Conservation (phyloP, 1,140 invertebrate species). For the Drusus annulatus region DNA sequence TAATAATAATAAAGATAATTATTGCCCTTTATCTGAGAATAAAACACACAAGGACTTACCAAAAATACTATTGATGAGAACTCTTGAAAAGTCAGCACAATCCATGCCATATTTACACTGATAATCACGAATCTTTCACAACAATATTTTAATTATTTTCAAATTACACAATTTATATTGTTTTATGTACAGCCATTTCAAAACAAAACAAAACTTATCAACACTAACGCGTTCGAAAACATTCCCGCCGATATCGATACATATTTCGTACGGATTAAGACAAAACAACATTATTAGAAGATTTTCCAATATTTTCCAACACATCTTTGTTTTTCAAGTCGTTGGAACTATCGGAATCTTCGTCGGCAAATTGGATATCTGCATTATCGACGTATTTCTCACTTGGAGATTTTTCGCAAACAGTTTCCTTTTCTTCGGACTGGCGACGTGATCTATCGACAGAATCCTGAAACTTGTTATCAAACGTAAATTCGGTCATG, state of each 20-base stretch:
- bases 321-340: conserved; percentile 62
- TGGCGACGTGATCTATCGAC: conserved; percentile 62
- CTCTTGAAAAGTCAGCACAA: no score
- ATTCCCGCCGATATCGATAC: neutral
- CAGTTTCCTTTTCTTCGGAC: conserved; percentile 62
- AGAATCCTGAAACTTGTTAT: conserved; percentile 61
- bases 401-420: conserved; percentile 63
- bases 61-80: no score
- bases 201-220: neutral
- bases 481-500: conserved; percentile 65
- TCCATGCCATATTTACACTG: no score
- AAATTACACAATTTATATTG: no score
- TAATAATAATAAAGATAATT: no score
- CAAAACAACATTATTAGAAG: conserved; percentile 5
- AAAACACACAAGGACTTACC: no score
- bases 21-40: no score
- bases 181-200: neutral
- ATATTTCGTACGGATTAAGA: neutral
- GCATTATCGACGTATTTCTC: conserved; percentile 63
- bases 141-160: no score
- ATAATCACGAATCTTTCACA: no score
- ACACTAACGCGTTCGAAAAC: neutral
- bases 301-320: neutral
- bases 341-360: conserved; percentile 68
- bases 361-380: conserved; percentile 69